phyloP scores from a whole-genome alignment of 2,888 invertebrate species.

The Argyresthia goedartella region DNA sequence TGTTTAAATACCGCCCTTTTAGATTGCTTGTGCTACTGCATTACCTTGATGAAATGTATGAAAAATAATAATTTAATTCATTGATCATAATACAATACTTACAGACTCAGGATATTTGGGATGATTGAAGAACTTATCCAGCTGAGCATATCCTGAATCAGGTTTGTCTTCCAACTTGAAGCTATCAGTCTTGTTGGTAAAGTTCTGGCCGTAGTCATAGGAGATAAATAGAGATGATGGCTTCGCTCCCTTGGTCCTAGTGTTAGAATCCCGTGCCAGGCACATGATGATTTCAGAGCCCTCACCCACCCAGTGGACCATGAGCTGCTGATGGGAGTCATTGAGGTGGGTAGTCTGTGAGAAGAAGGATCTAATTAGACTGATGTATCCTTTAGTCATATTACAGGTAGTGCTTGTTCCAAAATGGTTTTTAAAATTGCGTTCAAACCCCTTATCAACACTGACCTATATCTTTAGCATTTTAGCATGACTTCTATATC shows the following conservation, averaged over 20 bases:
- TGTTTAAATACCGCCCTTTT: too few relatives aligned
- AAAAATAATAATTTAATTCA: too few relatives aligned
- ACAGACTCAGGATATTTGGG: conserved; percentile 84
- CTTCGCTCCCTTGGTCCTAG: conserved; percentile 59
- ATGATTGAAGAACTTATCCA: conserved; percentile 89
- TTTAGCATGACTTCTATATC: too few relatives aligned
- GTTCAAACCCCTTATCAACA: too few relatives aligned
- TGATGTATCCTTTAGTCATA: background rate
- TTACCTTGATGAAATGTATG: too few relatives aligned
- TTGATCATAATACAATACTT: conserved; percentile 52
- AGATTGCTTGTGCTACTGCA: too few relatives aligned
- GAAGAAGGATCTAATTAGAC: background rate
- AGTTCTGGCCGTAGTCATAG: conserved; percentile 87
- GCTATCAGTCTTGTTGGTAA: conserved; percentile 78
- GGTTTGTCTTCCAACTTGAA: conserved; percentile 70
- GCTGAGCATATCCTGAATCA: conserved; percentile 72
- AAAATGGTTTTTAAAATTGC: too few relatives aligned
- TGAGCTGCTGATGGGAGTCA: conserved; percentile 89
- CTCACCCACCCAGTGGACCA: conserved; percentile 94
- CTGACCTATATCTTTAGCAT: too few relatives aligned
- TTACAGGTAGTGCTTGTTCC: too few relatives aligned
- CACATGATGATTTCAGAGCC: conserved; percentile 90
- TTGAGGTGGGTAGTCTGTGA: conserved; percentile 81
- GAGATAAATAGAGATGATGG: conserved; percentile 89
- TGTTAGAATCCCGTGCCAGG: conserved; percentile 80